Base-by-base conservation (phyloP, 2,888 invertebrate species). In the Osmoderma eremita region DNA sequence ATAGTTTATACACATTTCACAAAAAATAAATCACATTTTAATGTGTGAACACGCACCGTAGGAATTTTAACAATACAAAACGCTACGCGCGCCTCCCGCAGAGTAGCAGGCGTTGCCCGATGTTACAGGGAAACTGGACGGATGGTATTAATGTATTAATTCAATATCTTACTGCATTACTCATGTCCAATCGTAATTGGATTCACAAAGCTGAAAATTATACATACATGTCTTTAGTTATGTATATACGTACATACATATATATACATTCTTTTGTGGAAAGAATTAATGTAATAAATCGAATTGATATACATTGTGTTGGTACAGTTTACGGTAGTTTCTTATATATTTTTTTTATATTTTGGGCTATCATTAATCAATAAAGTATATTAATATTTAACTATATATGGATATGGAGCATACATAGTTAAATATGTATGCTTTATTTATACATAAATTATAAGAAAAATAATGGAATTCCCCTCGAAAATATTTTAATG, bases 81-180 rank as follows among this genome's bases (percentile, higher is more conserved):
- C 12, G 20, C 8, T 3, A 48, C 8, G 20, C 58, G 58, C 24
- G 58, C 8, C 58, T 58, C 58, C 58, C 58, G 58, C 58, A 15
- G 30, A 42, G 42, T 42, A 24, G 18, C 42, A 58, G 58, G 58
- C 58, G 58, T 58, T 45, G 58, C 45, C 58, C 58, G 58, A 58
- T 24, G 58, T 45, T 58, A 30, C 45, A 42, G 24, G 58, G 45
- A 30, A 58, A 45, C 30, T 30, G 42, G 24, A 45, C 58, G 58
- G 30, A 30, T 22, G 12, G 10, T 30, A 30, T 30, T 30, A 30
- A 6, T 8, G 30, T 17, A 15, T 36, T 58, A 58, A 58, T 58
- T 58, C 58, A 58, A 58, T 58, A 58, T 58, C 58, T 58, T 54
- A 4, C 24, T 45, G 58, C 10, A 24, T 58, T 58, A 58, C 42